Percentiles rank a stretch among this genome's conserved stretches.
Conservation (phyloP, 2,113 vertebrate species). For the Chauna torquata region DNA sequence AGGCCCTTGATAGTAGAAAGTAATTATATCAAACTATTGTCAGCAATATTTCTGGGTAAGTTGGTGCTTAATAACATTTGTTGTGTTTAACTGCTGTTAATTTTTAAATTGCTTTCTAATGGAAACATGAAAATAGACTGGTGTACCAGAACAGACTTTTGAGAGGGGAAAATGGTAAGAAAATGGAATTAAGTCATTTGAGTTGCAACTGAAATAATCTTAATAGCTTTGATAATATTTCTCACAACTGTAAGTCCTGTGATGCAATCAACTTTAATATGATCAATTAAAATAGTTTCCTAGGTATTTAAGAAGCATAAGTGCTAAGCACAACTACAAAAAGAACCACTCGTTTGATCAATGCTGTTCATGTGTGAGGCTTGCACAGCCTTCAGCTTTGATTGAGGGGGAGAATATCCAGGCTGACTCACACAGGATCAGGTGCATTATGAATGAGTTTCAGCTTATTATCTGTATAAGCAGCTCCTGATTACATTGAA, state of each 20-base stretch:
- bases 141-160: not conserved
- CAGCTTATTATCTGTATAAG: fast-evolving
- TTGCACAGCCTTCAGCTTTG: not conserved
- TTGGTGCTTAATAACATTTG: not conserved
- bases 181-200: not conserved
- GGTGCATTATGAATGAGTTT: fast-evolving
- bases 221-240: not conserved
- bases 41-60: not conserved
- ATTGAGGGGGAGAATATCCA: fast-evolving
- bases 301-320: not conserved
- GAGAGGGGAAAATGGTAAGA: not conserved
- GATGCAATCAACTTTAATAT: not conserved
- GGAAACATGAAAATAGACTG: not conserved
- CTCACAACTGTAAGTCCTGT: not conserved
- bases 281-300: not conserved
- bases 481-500: fast-evolving
- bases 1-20: not conserved
- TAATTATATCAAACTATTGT: not conserved
- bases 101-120: not conserved
- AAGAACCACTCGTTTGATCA: not conserved
- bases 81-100: not conserved
- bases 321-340: not conserved
- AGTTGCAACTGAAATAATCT: not conserved
- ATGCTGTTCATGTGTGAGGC: fast-evolving
- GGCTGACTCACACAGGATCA: fast-evolving